Conservation (phyloP, 2,888 invertebrate genomes). For the Habroteleia sp. region DNA sequence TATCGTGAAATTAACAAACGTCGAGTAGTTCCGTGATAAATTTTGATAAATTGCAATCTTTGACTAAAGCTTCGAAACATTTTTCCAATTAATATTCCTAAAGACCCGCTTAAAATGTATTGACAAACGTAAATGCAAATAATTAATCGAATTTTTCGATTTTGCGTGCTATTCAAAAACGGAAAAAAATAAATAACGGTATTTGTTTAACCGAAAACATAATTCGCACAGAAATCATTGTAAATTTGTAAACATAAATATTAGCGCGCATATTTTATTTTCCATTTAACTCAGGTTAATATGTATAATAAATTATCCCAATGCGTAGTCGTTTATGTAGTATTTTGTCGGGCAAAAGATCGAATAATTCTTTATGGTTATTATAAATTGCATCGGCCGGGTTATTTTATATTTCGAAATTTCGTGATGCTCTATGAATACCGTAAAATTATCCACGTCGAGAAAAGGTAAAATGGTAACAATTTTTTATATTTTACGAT, state of each 20-base stretch:
- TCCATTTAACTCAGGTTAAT: background rate
- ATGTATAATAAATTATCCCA: background rate
- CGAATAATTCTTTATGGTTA: conserved; percentile 13
- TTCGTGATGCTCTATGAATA: background rate
- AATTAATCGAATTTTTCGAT: no score
- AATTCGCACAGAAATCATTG: no score
- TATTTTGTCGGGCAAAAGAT: conserved; percentile 1
- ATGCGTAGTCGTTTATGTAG: background rate
- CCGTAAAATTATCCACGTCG: conserved; percentile 7
- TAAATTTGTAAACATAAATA: no score
- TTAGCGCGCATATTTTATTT: no score
- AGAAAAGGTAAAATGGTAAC: conserved; percentile 8
- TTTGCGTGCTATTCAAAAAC: no score
- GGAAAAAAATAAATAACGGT: no score
- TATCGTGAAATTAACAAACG: conserved; percentile 4
- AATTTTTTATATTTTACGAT: conserved; percentile 17
- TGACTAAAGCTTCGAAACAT: no score
- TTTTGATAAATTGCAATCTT: no score
- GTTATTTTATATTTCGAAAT: conserved; percentile 12
- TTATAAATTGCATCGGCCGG: conserved; percentile 11
- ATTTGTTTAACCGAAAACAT: no score
- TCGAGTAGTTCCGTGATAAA: background rate
- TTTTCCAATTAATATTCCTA: no score
- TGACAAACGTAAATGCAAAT: no score
- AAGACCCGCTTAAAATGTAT: no score